phyloP scores from a whole-genome alignment of 2,888 invertebrate species.

The Andrena fulva region DNA sequence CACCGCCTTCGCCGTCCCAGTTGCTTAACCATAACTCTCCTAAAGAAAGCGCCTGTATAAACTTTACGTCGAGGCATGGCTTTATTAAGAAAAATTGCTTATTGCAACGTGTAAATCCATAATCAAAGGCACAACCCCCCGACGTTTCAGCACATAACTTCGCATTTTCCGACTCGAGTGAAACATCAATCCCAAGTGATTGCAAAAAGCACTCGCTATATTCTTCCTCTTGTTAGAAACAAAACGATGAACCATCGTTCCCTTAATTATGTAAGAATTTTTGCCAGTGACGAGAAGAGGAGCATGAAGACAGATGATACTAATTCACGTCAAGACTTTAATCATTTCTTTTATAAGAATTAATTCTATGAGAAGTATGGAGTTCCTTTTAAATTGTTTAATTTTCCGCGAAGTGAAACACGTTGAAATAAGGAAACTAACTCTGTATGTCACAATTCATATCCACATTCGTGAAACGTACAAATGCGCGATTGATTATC shows the following conservation, averaged over 20 bases:
- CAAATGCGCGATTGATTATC: slow-evolving; percentile 19
- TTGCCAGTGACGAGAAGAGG: background rate
- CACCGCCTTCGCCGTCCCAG: slow-evolving; percentile 35
- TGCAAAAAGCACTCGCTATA: slow-evolving; percentile 5
- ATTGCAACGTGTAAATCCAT: slow-evolving; percentile 45
- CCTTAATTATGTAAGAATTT: background rate
- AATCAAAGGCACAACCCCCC: slow-evolving; percentile 11
- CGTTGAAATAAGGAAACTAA: too few relatives aligned
- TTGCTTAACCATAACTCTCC: slow-evolving; percentile 62
- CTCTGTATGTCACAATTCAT: too few relatives aligned
- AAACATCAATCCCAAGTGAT: slow-evolving; percentile 23
- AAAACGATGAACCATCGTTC: background rate
- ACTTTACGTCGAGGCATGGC: slow-evolving; percentile 41
- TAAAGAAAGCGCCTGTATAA: slow-evolving; percentile 52
- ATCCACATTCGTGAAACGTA: too few relatives aligned
- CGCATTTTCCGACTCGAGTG: background rate
- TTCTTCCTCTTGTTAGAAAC: background rate
- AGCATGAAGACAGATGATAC: background rate
- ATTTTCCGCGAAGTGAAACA: too few relatives aligned
- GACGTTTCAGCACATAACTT: slow-evolving; percentile 12
- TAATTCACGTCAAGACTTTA: background rate
- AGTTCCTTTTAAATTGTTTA: too few relatives aligned
- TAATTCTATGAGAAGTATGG: background rate
- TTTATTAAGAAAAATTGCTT: slow-evolving; percentile 63
- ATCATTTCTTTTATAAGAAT: background rate